These are phyloP conservation scores for Paramormyrops hopkinsi DNA, from an alignment of 2,797 vertebrate genomes.

Conservation along the genomic window DNA sequence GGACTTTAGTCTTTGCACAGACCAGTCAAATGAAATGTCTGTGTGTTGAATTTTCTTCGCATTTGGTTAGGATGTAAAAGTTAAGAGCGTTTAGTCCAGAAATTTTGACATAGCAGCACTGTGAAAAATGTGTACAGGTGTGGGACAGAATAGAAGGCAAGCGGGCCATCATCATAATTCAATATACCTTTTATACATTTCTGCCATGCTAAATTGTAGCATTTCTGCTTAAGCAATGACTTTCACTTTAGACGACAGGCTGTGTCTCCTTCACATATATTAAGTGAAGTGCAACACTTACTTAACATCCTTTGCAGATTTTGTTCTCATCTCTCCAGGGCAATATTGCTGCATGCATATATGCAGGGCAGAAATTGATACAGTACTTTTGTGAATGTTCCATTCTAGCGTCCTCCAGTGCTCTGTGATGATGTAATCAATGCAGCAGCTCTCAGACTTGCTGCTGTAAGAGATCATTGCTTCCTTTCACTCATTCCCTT, in stretches of 20 bases:
- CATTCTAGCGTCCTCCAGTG: constrained; percentile 52
- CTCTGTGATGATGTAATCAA: constrained; percentile 73
- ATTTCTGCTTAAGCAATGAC: background rate
- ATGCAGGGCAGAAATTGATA: background rate
- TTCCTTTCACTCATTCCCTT: background rate
- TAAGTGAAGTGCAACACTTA: constrained; percentile 63
- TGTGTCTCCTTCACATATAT: constrained; percentile 53
- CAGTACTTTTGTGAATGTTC: background rate
- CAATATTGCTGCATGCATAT: constrained; percentile 37
- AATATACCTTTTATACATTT: background rate
- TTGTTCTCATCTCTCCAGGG: constrained; percentile 31
- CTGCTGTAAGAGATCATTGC: constrained; percentile 53
- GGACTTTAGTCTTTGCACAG: background rate
- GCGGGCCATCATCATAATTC: background rate
- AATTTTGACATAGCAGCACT: background rate
- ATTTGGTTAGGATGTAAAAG: background rate
- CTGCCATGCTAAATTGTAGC: background rate
- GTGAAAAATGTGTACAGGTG: background rate
- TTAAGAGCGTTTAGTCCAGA: background rate
- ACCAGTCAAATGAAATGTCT: background rate
- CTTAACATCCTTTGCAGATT: constrained; percentile 61
- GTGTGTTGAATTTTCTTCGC: background rate
- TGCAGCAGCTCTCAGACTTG: constrained; percentile 75
- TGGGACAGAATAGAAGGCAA: background rate
- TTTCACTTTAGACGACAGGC: background rate